Percentiles rank a stretch among this genome's conserved stretches.
These are phyloP conservation scores for Hirtodrosophila trivittata DNA, from an alignment of 2,888 invertebrate genomes.

Conservation along the genomic window DNA sequence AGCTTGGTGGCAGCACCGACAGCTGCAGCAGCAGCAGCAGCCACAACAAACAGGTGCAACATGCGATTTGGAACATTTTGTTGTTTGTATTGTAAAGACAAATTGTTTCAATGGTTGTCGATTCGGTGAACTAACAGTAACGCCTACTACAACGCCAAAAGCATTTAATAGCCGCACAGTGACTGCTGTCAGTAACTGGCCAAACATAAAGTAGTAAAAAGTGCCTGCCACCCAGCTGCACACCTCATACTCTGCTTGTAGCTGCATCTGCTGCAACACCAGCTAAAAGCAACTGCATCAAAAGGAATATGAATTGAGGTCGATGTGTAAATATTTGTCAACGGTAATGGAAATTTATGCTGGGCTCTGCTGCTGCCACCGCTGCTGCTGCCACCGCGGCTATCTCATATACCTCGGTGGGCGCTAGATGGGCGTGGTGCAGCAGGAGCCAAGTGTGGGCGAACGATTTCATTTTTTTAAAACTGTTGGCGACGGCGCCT, in stretches of 20 bases:
- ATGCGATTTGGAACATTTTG: conserved; percentile 55
- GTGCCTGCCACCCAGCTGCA: not conserved
- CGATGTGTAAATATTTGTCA: conserved; percentile 82
- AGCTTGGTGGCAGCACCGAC: conserved; percentile 11
- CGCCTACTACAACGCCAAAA: conserved; percentile 38
- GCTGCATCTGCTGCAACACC: conserved; percentile 6
- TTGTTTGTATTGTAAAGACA: conserved; percentile 18
- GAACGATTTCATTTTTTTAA: conserved; percentile 41
- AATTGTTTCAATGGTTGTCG: conserved; percentile 28
- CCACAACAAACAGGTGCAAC: not conserved
- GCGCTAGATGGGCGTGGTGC: conserved; percentile 38
- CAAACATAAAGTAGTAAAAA: conserved; percentile 8
- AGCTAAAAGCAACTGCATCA: conserved; percentile 79
- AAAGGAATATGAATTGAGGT: conserved; percentile 80
- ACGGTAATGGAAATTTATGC: conserved; percentile 82
- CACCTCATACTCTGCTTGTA: not conserved
- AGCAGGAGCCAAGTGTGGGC: conserved; percentile 18
- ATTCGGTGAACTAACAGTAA: conserved; percentile 12
- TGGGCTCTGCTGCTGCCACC: conserved; percentile 35
- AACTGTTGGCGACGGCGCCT: conserved; percentile 46
- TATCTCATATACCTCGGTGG: conserved; percentile 16
- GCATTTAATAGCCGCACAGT: conserved; percentile 45
- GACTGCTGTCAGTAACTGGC: conserved; percentile 19
- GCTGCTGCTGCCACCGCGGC: conserved; percentile 9
- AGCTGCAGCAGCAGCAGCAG: conserved; percentile 21